Evolutionary conservation across 1,140 invertebrate genomes (phyloP).

Genomic region (Asobara japonica): DNA sequence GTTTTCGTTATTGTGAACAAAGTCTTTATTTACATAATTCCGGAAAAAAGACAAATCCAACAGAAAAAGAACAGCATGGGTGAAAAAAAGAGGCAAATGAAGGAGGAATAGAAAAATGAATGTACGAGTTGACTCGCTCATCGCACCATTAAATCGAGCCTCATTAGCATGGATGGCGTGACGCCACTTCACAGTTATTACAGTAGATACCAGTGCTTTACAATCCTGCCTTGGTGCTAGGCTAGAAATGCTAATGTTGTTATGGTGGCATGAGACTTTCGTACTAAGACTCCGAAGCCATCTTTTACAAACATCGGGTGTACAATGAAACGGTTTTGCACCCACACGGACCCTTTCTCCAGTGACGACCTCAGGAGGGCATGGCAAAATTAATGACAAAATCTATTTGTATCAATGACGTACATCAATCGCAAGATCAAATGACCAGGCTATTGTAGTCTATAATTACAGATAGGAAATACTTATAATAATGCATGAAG

Average conservation of each 20-base stretch:
- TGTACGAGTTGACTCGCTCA: slow-evolving; percentile 34
- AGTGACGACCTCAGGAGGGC: too few relatives aligned
- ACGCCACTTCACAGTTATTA: slow-evolving; percentile 65
- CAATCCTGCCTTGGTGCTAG: slow-evolving; percentile 58
- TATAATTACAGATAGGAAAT: too few relatives aligned
- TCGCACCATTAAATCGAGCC: slow-evolving; percentile 52
- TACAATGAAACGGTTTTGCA: slow-evolving; percentile 33
- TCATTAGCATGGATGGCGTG: slow-evolving; percentile 62
- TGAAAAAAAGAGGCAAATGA: slow-evolving; percentile 10
- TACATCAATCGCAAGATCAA: too few relatives aligned
- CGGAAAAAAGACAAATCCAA: background rate
- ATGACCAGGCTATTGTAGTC: too few relatives aligned
- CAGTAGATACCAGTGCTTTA: slow-evolving; percentile 61
- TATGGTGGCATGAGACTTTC: slow-evolving; percentile 57
- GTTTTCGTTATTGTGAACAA: slow-evolving; percentile 6
- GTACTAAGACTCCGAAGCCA: slow-evolving; percentile 56
- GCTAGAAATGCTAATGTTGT: slow-evolving; percentile 62
- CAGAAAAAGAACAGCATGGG: background rate
- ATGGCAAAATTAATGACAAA: too few relatives aligned
- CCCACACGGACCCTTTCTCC: background rate
- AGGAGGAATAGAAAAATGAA: slow-evolving; percentile 19
- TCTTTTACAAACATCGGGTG: slow-evolving; percentile 51
- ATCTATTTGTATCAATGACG: too few relatives aligned
- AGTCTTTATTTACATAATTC: background rate
- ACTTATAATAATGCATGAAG: too few relatives aligned